Base-by-base conservation (phyloP, 2,888 invertebrate species). In the Oscheius myriophilus region DNA sequence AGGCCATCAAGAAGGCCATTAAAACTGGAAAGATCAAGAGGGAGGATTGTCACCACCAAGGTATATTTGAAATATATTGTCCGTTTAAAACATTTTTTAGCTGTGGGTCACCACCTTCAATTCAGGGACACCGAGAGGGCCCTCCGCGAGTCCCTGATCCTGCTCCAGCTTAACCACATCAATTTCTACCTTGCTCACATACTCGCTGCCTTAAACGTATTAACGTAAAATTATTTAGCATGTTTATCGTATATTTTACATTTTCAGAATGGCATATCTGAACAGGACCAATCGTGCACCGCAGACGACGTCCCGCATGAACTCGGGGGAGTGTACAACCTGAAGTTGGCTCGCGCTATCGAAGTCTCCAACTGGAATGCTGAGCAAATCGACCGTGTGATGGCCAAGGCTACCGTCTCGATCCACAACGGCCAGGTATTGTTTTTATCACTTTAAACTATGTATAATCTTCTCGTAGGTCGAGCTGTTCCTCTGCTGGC, bases 291-390 rank as follows among this genome's bases (percentile, higher is more conserved):
- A 18, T 54, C 64, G 11, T 65, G 81, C 12, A 67, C 53, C 9
- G 80, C 83, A 6, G 82, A 83, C 59, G 76, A 84, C 21, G 62
- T 80, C 21, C 84, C 84, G 84, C 69, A 49, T 25, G 82, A 75
- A 14, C 73, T 86, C 71, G 86, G 86, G 63, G 66, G 67, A 14
- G 70, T 92, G 83, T 91, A 92, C 26, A 89, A 90, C 33, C 88
- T 89, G 0, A 93, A 93, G 0, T 89, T 91, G 25, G 89, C 92
- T 0, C 92, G 91, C 82, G 90, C 93, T 14, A 92, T 95, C 81
- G 95, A 95, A 0, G 86, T 95, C 4, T 95, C 94, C 0, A 95
- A 95, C 87, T 91, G 93, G 86, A 93, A 92, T 86, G 88, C 88
- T 41, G 88, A 89, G 26, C 95, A 95, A 88, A 90, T 94, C 67